Evolutionary conservation across 2,797 vertebrate genomes (phyloP).

Genomic region (Sebastes ruberrimus): DNA sequence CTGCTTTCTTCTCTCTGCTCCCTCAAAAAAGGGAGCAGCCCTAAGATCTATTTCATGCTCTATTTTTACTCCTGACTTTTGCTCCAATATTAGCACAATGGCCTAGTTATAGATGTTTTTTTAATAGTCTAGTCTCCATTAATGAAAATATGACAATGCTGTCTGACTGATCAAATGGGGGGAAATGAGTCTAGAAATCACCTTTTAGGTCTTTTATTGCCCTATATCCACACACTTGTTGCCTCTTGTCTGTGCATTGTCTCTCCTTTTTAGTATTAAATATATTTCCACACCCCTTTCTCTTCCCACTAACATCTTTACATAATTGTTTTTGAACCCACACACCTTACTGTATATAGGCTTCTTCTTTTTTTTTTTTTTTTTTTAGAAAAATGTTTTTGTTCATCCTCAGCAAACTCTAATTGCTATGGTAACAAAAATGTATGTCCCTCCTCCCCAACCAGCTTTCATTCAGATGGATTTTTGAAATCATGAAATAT

Average conservation of each 20-base stretch:
- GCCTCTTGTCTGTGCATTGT: slow-evolving; percentile 18
- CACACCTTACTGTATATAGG: slow-evolving; percentile 57
- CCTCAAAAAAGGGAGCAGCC: slow-evolving; percentile 81
- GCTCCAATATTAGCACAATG: slow-evolving; percentile 84
- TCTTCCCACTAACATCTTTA: slow-evolving; percentile 68
- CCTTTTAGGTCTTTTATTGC: not conserved
- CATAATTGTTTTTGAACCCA: slow-evolving; percentile 68
- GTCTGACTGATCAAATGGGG: slow-evolving; percentile 5
- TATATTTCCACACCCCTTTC: slow-evolving; percentile 44
- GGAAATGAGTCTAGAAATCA: not conserved
- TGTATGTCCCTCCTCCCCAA: slow-evolving; percentile 57
- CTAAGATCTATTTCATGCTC: slow-evolving; percentile 85
- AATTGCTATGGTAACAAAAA: slow-evolving; percentile 83
- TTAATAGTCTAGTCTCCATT: slow-evolving; percentile 64
- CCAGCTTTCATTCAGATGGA: slow-evolving; percentile 72
- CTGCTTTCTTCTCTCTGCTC: slow-evolving; percentile 59
- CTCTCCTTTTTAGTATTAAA: slow-evolving; percentile 30
- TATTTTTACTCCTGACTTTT: slow-evolving; percentile 83
- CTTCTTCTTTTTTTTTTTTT: not conserved
- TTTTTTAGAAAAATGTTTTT: slow-evolving; percentile 27
- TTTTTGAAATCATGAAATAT: slow-evolving; percentile 57
- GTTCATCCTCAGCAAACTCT: slow-evolving; percentile 64
- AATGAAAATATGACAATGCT: slow-evolving; percentile 54
- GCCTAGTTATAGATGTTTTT: slow-evolving; percentile 79
- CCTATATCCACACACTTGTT: slow-evolving; percentile 21